A percentile compares a stretch with the other conserved stretches of the same genome.
Conservation (phyloP, 2,888 invertebrate species). For the Cosmia trapezina region DNA sequence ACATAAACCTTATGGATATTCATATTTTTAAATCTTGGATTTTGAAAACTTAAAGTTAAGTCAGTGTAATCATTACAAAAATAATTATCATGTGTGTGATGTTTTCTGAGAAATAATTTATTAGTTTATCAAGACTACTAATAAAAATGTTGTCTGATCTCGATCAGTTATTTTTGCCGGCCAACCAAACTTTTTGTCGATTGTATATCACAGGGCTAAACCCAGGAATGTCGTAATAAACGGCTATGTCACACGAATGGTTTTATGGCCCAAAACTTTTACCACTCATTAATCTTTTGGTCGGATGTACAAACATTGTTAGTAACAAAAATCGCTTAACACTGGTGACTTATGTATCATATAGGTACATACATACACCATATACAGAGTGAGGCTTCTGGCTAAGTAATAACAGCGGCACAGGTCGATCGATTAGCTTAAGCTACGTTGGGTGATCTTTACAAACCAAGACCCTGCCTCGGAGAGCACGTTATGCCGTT, state of each 20-base stretch:
- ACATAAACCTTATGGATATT: not conserved
- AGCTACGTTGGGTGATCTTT: no score
- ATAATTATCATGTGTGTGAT: not conserved
- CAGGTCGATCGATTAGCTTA: no score
- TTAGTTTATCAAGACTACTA: no score
- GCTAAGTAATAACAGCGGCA: no score
- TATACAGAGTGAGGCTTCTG: no score
- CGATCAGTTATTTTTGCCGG: not conserved
- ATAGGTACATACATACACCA: no score
- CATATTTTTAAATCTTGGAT: not conserved
- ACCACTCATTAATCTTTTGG: slow-evolving; percentile 29
- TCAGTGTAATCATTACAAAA: not conserved
- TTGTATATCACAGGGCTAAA: not conserved
- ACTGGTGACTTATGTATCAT: not conserved
- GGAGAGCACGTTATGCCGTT: no score
- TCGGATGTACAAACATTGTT: not conserved
- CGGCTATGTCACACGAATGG: slow-evolving; percentile 17
- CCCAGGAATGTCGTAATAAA: slow-evolving; percentile 38
- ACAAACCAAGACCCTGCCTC: no score
- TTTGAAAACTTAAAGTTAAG: not conserved
- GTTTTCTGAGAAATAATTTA: no score
- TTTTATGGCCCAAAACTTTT: slow-evolving; percentile 43
- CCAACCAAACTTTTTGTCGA: slow-evolving; percentile 1
- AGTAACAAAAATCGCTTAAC: not conserved
- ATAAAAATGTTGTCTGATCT: no score